phyloP scores from a whole-genome alignment of 2,888 invertebrate genomes.

The Antheraea yamamai region DNA sequence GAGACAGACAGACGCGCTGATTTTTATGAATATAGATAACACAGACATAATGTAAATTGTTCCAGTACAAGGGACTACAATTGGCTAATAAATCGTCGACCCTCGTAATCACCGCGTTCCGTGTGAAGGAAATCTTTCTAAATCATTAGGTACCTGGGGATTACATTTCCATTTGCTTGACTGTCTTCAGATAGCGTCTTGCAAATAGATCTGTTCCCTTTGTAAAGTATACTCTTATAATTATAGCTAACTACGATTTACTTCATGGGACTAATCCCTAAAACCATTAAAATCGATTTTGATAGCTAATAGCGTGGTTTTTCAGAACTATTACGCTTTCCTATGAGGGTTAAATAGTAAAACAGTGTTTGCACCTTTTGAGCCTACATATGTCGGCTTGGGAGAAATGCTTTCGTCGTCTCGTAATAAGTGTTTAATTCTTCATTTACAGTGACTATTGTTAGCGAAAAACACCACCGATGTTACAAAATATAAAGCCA shows the following conservation, averaged over 20 bases:
- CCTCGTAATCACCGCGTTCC: slow-evolving; percentile 23
- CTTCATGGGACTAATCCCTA: no score
- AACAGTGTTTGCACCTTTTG: no score
- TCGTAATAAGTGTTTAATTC: no score
- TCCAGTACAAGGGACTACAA: neutral
- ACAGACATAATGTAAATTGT: neutral
- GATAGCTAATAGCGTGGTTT: no score
- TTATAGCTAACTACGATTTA: neutral
- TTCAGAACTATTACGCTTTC: no score
- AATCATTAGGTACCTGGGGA: slow-evolving; percentile 25
- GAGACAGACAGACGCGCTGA: neutral
- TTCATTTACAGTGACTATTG: no score
- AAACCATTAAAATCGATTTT: no score
- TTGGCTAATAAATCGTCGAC: slow-evolving; percentile 7
- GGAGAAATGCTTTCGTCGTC: no score
- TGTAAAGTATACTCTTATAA: neutral
- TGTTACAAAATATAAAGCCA: no score
- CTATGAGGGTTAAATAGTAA: no score
- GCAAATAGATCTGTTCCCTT: neutral
- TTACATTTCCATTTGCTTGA: slow-evolving; percentile 33
- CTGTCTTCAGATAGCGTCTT: slow-evolving; percentile 31
- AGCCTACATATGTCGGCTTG: no score
- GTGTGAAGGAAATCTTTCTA: slow-evolving; percentile 27
- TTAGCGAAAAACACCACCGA: no score
- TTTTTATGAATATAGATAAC: neutral